phyloP scores from a whole-genome alignment of 2,797 vertebrate genomes.

The Labeo calbasu region DNA sequence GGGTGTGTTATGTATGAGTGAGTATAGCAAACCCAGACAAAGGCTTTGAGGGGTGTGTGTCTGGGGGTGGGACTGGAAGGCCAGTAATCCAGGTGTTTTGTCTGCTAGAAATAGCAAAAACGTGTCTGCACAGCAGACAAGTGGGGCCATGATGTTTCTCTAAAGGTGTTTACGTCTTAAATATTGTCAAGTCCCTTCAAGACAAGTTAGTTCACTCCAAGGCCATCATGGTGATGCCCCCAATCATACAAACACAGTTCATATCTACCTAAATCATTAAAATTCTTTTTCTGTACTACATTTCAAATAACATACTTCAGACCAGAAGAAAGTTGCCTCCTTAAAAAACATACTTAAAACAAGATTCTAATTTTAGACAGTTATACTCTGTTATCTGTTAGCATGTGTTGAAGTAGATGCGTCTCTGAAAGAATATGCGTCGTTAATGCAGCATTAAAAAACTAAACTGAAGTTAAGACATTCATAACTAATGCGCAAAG shows the following conservation, averaged over 20 bases:
- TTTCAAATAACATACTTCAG: not conserved
- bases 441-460: too few species aligned
- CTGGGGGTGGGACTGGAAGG: slow-evolving; percentile 44
- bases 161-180: not conserved
- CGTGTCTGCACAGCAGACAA: slow-evolving; percentile 61
- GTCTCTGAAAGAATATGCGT: too few species aligned
- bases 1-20: slow-evolving; percentile 8
- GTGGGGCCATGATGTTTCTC: slow-evolving; percentile 68
- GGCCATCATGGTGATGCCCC: not conserved
- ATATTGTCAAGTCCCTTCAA: slow-evolving; percentile 6
- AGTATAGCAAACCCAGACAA: slow-evolving; percentile 31
- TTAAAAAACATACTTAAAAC: not conserved
- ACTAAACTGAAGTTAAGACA: too few species aligned
- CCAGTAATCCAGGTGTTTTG: slow-evolving; percentile 74
- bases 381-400: too few species aligned
- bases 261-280: not conserved
- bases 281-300: not conserved
- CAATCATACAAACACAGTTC: not conserved
- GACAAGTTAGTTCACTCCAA: not conserved
- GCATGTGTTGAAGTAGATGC: too few species aligned
- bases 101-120: slow-evolving; percentile 56
- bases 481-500: too few species aligned
- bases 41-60: not conserved
- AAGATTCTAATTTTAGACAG: too few species aligned
- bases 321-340: not conserved